Evolutionary conservation across 2,888 invertebrate genomes (phyloP).

Genomic region (Sepiola atlantica): DNA sequence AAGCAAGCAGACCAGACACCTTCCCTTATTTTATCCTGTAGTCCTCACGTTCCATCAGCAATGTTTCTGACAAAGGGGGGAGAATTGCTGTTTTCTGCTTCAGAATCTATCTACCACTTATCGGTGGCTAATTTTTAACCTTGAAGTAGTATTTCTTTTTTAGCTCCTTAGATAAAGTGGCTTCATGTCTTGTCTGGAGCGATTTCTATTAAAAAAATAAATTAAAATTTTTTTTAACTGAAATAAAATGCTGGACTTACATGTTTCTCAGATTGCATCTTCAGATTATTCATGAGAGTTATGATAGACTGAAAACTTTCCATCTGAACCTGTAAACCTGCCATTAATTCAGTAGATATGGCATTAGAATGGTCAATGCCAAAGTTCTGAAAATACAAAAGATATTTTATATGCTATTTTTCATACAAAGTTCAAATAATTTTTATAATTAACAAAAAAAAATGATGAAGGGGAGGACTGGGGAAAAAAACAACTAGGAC

Average conservation of each 20-base stretch:
- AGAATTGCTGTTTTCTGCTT: too few species aligned
- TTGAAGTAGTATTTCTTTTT: too few species aligned
- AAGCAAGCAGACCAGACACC: background rate
- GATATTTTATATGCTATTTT: background rate
- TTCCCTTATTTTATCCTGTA: too few species aligned
- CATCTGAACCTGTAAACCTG: background rate
- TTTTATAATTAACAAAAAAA: background rate
- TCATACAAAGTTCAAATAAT: background rate
- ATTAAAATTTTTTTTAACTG: too few species aligned
- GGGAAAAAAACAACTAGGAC: too few species aligned
- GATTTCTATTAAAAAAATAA: too few species aligned
- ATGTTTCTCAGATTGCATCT: slow-evolving; percentile 9
- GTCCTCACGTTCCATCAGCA: too few species aligned
- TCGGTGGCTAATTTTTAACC: too few species aligned
- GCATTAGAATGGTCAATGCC: slow-evolving; percentile 32
- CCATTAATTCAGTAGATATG: background rate
- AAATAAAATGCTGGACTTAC: background rate
- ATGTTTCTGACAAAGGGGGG: too few species aligned
- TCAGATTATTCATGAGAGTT: background rate
- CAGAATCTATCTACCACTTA: too few species aligned
- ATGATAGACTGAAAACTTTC: background rate
- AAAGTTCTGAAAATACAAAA: background rate
- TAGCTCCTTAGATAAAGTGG: too few species aligned
- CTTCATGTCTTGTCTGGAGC: too few species aligned
- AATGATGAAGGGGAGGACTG: background rate